phyloP scores from a whole-genome alignment of 2,113 vertebrate species.

The Nanger granti region DNA sequence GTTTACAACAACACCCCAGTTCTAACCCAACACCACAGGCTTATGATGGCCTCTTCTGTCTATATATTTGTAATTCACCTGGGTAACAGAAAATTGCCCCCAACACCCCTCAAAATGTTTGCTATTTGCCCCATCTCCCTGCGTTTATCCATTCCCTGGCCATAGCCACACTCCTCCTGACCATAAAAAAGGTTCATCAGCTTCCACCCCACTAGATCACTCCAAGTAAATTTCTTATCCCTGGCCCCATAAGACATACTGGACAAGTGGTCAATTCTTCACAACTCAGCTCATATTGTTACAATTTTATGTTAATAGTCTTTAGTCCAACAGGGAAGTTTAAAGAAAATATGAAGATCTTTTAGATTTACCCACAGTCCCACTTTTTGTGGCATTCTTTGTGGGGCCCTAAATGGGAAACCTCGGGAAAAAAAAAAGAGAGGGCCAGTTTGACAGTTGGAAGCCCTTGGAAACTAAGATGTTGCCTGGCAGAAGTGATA shows the following conservation, averaged over 20 bases:
- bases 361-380: background rate
- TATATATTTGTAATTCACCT: background rate
- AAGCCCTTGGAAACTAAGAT: too few relatives aligned
- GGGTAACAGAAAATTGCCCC: background rate
- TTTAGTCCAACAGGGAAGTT: background rate
- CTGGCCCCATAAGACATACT: background rate
- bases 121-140: background rate
- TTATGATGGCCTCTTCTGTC: background rate
- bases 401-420: background rate
- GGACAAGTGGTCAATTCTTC: background rate
- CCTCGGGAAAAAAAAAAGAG: too few relatives aligned
- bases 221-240: background rate
- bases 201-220: background rate
- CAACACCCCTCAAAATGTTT: background rate
- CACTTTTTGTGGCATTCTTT: background rate
- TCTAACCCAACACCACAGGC: background rate
- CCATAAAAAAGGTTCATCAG: background rate
- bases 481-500: too few relatives aligned
- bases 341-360: background rate
- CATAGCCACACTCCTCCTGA: background rate
- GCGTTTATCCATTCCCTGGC: background rate
- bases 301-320: background rate
- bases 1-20: background rate
- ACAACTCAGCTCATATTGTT: background rate
- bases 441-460: too few relatives aligned